These are phyloP conservation scores for Brachionus paranguensis DNA, from an alignment of 1,140 invertebrate genomes.

Conservation along the genomic window DNA sequence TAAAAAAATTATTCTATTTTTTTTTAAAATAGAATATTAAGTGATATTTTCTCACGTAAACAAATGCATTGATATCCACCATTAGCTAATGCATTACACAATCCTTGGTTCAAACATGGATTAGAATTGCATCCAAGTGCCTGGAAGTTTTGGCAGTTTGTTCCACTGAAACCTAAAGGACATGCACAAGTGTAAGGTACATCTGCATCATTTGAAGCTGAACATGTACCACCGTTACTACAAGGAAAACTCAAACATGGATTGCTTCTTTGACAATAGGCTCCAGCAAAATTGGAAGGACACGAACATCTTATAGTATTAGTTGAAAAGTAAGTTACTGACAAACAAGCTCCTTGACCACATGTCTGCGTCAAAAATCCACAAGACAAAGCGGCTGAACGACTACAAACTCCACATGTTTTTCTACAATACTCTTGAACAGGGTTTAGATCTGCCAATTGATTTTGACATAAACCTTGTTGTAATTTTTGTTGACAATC, in stretches of 20 bases:
- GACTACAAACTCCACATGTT: background rate
- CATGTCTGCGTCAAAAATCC: background rate
- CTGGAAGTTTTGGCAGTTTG: background rate
- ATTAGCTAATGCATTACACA: background rate
- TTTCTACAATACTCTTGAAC: slow-evolving; percentile 13
- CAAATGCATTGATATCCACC: background rate
- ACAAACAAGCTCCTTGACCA: background rate
- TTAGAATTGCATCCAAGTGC: background rate
- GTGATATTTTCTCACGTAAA: background rate
- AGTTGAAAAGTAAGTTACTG: background rate
- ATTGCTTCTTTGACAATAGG: slow-evolving; percentile 36
- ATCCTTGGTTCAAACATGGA: slow-evolving; percentile 35
- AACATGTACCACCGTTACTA: background rate
- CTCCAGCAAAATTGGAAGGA: slow-evolving; percentile 1
- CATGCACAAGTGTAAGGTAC: background rate
- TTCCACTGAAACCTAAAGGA: background rate
- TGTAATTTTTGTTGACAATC: slow-evolving; percentile 1
- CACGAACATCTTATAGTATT: slow-evolving; percentile 1
- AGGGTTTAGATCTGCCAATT: background rate
- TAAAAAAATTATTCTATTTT: background rate
- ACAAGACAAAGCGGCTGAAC: background rate
- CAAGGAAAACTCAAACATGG: background rate
- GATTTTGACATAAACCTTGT: background rate
- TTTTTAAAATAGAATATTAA: background rate
- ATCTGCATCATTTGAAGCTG: background rate